Evolutionary conservation across 2,888 invertebrate species (phyloP).

Genomic region (Ypsolopha scabrella): DNA sequence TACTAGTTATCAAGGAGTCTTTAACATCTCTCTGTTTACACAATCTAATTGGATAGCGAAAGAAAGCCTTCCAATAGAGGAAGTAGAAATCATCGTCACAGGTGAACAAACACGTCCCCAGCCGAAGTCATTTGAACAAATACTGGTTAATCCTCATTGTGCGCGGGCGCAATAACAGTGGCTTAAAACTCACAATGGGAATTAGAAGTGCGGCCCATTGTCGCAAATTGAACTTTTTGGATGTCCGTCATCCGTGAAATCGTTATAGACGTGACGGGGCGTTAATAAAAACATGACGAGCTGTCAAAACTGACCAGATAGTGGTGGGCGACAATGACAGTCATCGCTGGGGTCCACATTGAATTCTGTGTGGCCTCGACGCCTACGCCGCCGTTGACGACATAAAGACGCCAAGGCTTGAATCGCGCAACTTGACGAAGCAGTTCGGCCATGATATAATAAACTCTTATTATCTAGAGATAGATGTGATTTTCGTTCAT

Average conservation of each 20-base stretch:
- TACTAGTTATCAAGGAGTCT: no score
- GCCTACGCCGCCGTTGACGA: neutral
- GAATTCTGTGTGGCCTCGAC: conserved; percentile 2
- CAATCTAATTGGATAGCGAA: neutral
- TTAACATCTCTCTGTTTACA: neutral
- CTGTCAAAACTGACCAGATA: conserved; percentile 3
- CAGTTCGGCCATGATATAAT: no score
- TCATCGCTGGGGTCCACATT: neutral
- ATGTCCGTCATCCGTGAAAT: conserved; percentile 50
- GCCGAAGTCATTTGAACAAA: conserved; percentile 58
- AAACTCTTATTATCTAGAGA: no score
- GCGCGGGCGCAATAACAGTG: conserved; percentile 48
- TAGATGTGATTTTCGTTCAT: no score
- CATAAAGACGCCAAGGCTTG: no score
- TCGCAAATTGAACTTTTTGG: conserved; percentile 48
- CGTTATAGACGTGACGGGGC: conserved; percentile 8
- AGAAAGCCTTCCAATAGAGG: conserved; percentile 11
- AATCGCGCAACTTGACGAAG: no score
- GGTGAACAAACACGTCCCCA: conserved; percentile 28
- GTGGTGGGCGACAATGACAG: neutral
- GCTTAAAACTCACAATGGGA: conserved; percentile 48
- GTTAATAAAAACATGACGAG: conserved; percentile 3
- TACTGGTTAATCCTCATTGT: conserved; percentile 60
- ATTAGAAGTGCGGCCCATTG: conserved; percentile 60
- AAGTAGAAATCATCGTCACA: conserved; percentile 23